Conservation (phyloP, 2,797 vertebrate genomes). For the Crax fasciolata region DNA sequence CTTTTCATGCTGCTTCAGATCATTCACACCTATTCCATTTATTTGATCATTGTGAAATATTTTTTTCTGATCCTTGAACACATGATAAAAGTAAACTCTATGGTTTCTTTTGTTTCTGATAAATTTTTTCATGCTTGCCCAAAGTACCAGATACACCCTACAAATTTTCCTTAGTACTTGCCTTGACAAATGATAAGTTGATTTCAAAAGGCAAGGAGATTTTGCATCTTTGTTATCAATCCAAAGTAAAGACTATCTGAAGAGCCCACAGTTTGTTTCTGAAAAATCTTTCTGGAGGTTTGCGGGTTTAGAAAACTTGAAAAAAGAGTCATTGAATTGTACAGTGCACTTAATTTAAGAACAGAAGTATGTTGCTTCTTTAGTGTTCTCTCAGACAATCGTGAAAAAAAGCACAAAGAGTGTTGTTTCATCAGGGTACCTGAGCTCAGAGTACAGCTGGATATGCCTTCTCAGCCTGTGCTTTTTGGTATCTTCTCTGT, state of each 20-base stretch:
- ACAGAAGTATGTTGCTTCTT: neutral
- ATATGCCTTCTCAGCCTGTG: neutral
- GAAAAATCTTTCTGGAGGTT: neutral
- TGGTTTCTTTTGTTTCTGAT: slow-evolving; percentile 64
- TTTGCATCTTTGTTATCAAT: neutral
- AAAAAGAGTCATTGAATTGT: neutral
- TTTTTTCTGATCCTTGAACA: neutral
- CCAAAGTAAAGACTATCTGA: neutral
- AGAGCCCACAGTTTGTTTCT: neutral
- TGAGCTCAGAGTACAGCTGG: neutral
- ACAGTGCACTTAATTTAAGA: neutral
- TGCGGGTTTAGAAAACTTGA: neutral
- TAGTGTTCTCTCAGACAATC: neutral
- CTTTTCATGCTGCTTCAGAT: slow-evolving; percentile 14
- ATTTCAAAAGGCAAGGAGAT: slow-evolving; percentile 69
- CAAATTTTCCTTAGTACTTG: slow-evolving; percentile 63
- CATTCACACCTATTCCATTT: neutral
- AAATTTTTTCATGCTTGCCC: slow-evolving; percentile 57
- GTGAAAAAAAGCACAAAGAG: neutral
- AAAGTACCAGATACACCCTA: slow-evolving; percentile 47
- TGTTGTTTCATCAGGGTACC: neutral
- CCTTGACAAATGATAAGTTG: slow-evolving; percentile 4
- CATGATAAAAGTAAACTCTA: slow-evolving; percentile 14
- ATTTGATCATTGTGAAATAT: slow-evolving; percentile 14
- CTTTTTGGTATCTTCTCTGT: neutral